Evolutionary conservation across 1,140 invertebrate genomes (phyloP), one percentile per base, ranked within the genome.

Genomic region (Brachionus rubens): DNA sequence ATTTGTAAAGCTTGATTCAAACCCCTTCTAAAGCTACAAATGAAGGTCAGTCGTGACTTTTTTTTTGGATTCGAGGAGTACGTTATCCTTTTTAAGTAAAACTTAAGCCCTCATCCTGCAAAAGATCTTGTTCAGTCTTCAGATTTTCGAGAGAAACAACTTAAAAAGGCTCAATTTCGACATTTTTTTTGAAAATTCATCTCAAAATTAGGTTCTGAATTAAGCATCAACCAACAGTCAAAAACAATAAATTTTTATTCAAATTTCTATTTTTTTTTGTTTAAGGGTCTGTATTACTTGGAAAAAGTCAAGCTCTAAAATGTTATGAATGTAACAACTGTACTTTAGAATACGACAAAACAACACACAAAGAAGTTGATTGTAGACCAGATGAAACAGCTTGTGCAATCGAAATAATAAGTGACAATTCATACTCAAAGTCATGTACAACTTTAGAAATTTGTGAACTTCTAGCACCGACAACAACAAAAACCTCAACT

Each of bases 321-420:
- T 59, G 54, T 19, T 33, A 59, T 36, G 54, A 36, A 36, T 59
- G 54, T 19, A 36, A 28, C 10, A 59, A 59, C 16, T 59, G 54
- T 9, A 59, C 28, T 36, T 33, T 59, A 6, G 28, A 9, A 36
- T 59, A 59, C 36, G 54, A 59, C 33, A 19, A 59, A 36, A 36
- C n/a, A 19, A 59, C 54, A 12, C 54, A 59, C n/a, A 33, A 26
- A 36, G 36, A 59, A 16, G 5, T n/a, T 6, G 19, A 28, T 21
- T 59, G 54, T 36, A 59, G 36, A 59, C 30, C 54, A 14, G 54
- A 59, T 16, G 54, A 59, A 59, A 59, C 30, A 33, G 54, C 54
- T n/a, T 59, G 54, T 59, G 54, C 24, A 6, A 59, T 59, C 36
- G 54, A 59, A 21, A 36, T 59, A 36, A 16, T 59, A 16, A 59